Base-by-base conservation (phyloP, 2,797 vertebrate species). In the Chrysolophus pictus region DNA sequence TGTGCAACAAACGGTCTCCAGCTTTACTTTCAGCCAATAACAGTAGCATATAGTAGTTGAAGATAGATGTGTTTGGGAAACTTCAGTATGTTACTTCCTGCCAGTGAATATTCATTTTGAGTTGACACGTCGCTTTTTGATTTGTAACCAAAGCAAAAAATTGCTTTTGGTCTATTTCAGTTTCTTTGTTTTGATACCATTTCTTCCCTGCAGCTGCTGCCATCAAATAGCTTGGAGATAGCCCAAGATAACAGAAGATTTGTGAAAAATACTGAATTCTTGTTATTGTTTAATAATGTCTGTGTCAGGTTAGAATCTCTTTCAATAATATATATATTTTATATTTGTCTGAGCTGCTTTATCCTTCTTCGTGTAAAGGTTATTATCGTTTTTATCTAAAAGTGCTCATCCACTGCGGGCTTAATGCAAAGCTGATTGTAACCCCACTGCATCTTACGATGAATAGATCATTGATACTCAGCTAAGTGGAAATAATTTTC, bases 401-500 rank as follows among this genome's bases (percentile, higher is more conserved):
- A 91, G 95, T 97, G 97, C 96, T 97, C 97, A 94, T 97, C 97
- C 97, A 97, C 97, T 98, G 97, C 97, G 96, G 97, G 96, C 97
- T 94, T 96, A 91, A 97, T 96, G 94, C 94, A 96, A 96, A 97
- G 97, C 97, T 98, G 98, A 98, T 98, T 98, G 98, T 97, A 97
- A 96, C 96, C 96, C 78, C 72, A 80, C 93, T 97, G 94, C 97
- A 97, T 98, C 97, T 96, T 98, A 96, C 90, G 85, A 97, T 99
- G 98, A 99, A 98, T 98, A 98, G 98, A 98, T 98, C 98, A 98
- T 98, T 99, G 98, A 98, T 97, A 98, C 91, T 97, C 98, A 99
- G 94, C 98, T 98, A 98, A 98, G 98, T 98, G 98, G 98, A 99
- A 99, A 98, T 99, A 98, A 99, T 99, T 98, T 97, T 98, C 97